Conservation (phyloP, 2,888 invertebrate species). For the Tiliacea aurago region DNA sequence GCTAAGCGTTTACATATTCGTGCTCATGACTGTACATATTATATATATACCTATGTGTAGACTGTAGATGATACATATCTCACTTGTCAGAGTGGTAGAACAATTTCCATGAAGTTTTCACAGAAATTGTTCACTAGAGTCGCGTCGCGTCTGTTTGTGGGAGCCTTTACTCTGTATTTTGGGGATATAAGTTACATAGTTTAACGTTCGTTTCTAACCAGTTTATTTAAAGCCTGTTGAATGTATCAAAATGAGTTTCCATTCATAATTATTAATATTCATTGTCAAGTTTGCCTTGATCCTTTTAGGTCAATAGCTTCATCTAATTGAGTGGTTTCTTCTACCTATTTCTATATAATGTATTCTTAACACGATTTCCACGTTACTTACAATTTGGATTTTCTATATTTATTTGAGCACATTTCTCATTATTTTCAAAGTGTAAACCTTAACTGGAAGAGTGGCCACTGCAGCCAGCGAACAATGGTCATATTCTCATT, state of each 20-base stretch:
- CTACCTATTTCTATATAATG: not conserved
- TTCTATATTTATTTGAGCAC: constrained; percentile 22
- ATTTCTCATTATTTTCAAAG: constrained; percentile 41
- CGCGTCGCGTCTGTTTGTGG: no score
- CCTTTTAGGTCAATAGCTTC: not conserved
- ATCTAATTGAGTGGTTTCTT: not conserved
- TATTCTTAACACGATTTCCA: not conserved
- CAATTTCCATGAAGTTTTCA: no score
- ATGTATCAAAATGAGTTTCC: constrained; percentile 13
- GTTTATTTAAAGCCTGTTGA: not conserved
- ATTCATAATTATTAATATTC: constrained; percentile 14
- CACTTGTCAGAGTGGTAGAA: no score
- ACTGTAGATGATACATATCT: not conserved
- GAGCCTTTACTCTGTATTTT: not conserved
- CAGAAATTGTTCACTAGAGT: no score
- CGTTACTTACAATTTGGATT: not conserved
- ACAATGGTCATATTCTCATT: constrained; percentile 73
- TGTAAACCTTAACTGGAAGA: constrained; percentile 47
- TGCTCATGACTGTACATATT: no score
- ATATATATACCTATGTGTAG: no score
- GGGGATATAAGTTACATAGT: not conserved
- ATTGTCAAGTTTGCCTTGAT: constrained; percentile 14
- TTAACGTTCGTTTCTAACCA: not conserved
- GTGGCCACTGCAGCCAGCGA: constrained; percentile 51
- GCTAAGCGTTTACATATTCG: no score